Evolutionary conservation across 2,888 invertebrate genomes (phyloP), one percentile per base, ranked within the genome.

Genomic region (Hirudinaria manillensis): DNA sequence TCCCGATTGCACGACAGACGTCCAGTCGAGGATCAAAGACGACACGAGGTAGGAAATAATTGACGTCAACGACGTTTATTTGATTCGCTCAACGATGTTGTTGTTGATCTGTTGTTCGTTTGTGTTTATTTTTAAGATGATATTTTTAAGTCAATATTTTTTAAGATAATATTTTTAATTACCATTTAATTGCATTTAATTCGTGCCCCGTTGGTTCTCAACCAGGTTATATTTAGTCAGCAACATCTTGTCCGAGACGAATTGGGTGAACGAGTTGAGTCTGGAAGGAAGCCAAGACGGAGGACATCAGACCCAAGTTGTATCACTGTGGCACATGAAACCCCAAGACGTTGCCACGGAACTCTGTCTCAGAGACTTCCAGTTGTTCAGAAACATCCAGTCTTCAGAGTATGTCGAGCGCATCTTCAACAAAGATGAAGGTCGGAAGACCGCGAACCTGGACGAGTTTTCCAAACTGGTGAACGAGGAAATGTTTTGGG

Each of bases 401-500:
- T 93, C 95, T 79, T 98, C 98, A 2, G 99, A 99, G 86, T 99
- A 97, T 87, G 92, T 99, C 77, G 87, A 87, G 79, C 85, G 86
- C 77, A 82, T 87, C 70, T 87, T 86, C 79, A 80, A 83, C 82
- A 87, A 68, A 13, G 36, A 61, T 19, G 24, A 24, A 61, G 61
- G 61, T 19, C 61, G 10, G 21, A 61, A 61, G 61, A 16, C 21
- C 10, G 7, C 24, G 29, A 61, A 61, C 29, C 61, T 61, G 3
- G 29, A 24, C 3, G 13, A 29, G 13, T 61, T 61, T 61, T 61
- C 61, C 10, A 61, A 61, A 87, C 89, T 98, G 83, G 96, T 97
- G 77, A 99, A 99, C 86, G 91, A 92, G 81, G 98, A 99, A 88
- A 96, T 96, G 93, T 98, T 96, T 86, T 99, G 99, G 99, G 98